phyloP scores from a whole-genome alignment of 2,888 invertebrate genomes.

The Catocala nupta region DNA sequence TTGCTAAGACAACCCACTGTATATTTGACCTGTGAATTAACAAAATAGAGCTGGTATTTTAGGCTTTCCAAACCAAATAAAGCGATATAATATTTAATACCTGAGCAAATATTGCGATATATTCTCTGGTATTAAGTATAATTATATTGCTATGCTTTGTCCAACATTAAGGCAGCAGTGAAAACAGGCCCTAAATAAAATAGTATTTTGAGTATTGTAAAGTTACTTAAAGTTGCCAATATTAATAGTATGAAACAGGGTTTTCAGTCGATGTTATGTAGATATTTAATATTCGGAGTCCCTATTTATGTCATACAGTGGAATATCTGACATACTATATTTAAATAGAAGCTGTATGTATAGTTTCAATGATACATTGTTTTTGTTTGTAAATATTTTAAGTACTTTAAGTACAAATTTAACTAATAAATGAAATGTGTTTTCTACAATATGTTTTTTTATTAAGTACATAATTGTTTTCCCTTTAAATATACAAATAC shows the following conservation, averaged over 20 bases:
- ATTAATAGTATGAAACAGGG: slow-evolving; percentile 62
- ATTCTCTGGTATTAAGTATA: too few species aligned
- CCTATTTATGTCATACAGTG: slow-evolving; percentile 35
- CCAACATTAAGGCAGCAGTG: too few species aligned
- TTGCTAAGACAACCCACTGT: too few species aligned
- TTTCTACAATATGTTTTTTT: slow-evolving; percentile 54
- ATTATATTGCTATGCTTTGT: too few species aligned
- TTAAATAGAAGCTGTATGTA: slow-evolving; percentile 38
- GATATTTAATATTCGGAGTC: slow-evolving; percentile 32
- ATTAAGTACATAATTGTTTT: slow-evolving; percentile 42
- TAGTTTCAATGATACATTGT: slow-evolving; percentile 51
- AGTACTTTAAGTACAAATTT: slow-evolving; percentile 71
- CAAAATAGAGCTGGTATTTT: too few species aligned
- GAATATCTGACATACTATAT: slow-evolving; percentile 29
- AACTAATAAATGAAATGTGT: slow-evolving; percentile 69
- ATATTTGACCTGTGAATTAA: not conserved
- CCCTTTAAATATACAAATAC: slow-evolving; percentile 54
- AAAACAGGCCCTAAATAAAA: slow-evolving; percentile 10
- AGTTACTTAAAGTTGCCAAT: slow-evolving; percentile 68
- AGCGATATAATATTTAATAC: too few species aligned
- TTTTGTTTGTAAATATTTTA: slow-evolving; percentile 71
- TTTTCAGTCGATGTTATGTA: slow-evolving; percentile 50
- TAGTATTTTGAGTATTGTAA: slow-evolving; percentile 51
- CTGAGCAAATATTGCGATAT: too few species aligned
- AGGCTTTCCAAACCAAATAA: too few species aligned